Conservation (phyloP, 2,797 vertebrate species). For the Passerculus sandwichensis region DNA sequence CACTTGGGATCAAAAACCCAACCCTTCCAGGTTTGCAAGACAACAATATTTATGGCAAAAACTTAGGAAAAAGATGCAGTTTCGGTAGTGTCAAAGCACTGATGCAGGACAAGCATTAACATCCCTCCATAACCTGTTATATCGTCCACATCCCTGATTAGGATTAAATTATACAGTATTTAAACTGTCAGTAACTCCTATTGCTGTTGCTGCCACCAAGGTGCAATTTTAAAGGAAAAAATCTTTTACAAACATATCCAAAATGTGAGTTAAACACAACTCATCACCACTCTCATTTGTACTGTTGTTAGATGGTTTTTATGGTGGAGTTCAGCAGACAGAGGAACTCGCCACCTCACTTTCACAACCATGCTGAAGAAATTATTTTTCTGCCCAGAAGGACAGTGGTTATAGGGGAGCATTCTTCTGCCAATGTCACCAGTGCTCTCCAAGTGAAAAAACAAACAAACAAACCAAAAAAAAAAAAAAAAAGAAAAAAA, state of each 20-base stretch:
- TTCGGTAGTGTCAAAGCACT: not conserved
- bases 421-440: constrained; percentile 49
- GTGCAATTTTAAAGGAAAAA: not conserved
- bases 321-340: not conserved
- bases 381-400: not conserved
- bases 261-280: not conserved
- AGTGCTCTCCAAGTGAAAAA: not conserved
- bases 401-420: not conserved
- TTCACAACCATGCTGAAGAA: not conserved
- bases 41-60: not conserved
- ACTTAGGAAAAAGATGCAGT: not conserved
- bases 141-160: not conserved
- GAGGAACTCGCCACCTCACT: not conserved
- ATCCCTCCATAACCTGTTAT: not conserved
- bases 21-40: not conserved
- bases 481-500: not conserved
- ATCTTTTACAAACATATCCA: not conserved
- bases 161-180: not conserved
- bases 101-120: not conserved
- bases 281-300: not conserved
- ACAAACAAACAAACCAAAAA: not conserved
- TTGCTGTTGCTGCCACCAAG: not conserved
- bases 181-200: not conserved
- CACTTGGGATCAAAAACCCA: not conserved
- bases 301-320: not conserved